Evolutionary conservation across 2,113 vertebrate species (phyloP).

Genomic region (Alexandromys fortis): DNA sequence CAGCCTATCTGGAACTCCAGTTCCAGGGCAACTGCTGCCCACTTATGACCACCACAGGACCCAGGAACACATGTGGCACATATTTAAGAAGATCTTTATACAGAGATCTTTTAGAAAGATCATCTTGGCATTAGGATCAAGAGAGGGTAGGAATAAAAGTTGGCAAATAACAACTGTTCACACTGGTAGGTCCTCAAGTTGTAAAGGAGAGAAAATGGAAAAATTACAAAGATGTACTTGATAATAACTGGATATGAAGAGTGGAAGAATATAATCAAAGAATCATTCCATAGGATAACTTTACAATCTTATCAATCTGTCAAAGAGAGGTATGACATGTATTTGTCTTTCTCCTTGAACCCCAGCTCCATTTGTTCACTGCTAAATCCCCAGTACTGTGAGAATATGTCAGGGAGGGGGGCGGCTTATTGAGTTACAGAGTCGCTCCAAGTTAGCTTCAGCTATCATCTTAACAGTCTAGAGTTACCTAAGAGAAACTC

Average conservation of each 20-base stretch:
- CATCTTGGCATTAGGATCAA: background rate
- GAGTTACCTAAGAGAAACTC: background rate
- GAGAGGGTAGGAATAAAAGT: background rate
- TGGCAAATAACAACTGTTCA: conserved; percentile 5
- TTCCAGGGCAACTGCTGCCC: background rate
- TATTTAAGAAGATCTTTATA: too few relatives aligned
- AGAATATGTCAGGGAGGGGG: background rate
- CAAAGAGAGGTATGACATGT: background rate
- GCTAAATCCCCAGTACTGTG: background rate
- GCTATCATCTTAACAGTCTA: background rate
- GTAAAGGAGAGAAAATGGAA: background rate
- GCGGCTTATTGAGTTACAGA: too few relatives aligned
- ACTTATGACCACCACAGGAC: background rate
- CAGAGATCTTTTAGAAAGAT: background rate
- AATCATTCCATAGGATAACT: conserved; percentile 15
- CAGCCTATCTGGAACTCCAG: background rate
- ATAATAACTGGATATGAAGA: background rate
- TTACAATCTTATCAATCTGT: background rate
- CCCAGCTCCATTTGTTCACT: conserved; percentile 36
- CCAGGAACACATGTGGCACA: background rate
- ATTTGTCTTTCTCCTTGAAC: conserved; percentile 34
- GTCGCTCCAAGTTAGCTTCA: background rate
- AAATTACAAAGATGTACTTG: background rate
- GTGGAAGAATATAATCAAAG: background rate
- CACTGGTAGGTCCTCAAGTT: background rate